Evolutionary conservation across 2,113 vertebrate genomes (phyloP).

Genomic region (Phoxinus phoxinus): DNA sequence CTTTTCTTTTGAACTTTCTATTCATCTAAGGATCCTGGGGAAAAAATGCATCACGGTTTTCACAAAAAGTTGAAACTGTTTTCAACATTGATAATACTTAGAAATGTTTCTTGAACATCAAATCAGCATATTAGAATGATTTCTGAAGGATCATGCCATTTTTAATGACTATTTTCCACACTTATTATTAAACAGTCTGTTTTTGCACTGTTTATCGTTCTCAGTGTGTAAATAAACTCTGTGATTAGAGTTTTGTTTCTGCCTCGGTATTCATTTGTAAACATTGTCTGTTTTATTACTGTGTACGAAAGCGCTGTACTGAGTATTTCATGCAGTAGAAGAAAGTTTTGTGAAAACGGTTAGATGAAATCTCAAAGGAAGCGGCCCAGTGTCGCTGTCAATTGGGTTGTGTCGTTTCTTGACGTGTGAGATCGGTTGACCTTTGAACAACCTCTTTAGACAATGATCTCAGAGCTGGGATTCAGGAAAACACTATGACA

Average conservation of each 20-base stretch:
- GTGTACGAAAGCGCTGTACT: background rate
- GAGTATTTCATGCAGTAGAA: background rate
- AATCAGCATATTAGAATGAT: background rate
- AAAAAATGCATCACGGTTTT: background rate
- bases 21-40: background rate
- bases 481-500: constrained; percentile 28
- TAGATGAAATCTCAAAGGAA: constrained; percentile 23
- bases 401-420: background rate
- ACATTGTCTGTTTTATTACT: background rate
- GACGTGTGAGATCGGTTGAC: constrained; percentile 18
- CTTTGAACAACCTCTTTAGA: constrained; percentile 22
- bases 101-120: background rate
- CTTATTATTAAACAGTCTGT: background rate
- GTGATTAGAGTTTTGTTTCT: background rate
- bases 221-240: background rate
- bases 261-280: background rate
- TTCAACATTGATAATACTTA: too few relatives aligned
- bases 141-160: background rate
- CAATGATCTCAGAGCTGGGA: constrained; percentile 8
- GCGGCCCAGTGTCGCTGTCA: background rate
- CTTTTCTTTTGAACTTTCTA: background rate
- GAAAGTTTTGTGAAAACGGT: background rate
- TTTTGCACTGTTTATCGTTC: too few relatives aligned
- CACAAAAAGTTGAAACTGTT: background rate
- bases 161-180: background rate